Evolutionary conservation across 2,888 invertebrate species (phyloP).

Genomic region (Apamea monoglypha): DNA sequence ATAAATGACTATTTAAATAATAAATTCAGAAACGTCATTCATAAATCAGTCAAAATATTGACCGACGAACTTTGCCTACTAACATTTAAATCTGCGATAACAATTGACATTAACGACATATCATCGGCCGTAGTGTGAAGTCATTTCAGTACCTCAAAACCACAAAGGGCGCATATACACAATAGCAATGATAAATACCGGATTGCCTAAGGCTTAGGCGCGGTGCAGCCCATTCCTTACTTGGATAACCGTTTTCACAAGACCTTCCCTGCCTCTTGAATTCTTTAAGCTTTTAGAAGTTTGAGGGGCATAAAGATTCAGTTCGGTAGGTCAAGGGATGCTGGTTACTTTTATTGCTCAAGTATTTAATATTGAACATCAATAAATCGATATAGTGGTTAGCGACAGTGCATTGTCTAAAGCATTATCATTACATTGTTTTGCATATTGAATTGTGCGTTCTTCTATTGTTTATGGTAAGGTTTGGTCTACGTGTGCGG

Average conservation of each 20-base stretch:
- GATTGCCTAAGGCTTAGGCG: constrained; percentile 83
- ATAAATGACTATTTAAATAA: constrained; percentile 32
- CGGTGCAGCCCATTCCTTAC: constrained; percentile 76
- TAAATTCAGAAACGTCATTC: constrained; percentile 39
- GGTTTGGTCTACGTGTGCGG: constrained; percentile 85
- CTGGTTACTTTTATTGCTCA: constrained; percentile 82
- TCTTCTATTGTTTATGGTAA: constrained; percentile 85
- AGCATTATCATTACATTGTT: constrained; percentile 88
- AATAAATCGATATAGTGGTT: constrained; percentile 89
- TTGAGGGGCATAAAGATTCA: constrained; percentile 60
- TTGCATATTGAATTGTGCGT: constrained; percentile 89
- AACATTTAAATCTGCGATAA: constrained; percentile 68
- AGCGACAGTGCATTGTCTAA: constrained; percentile 88
- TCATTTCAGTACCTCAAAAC: constrained; percentile 76
- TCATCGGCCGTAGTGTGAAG: constrained; percentile 71
- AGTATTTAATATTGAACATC: constrained; percentile 85
- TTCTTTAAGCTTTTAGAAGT: constrained; percentile 52
- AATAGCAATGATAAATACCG: constrained; percentile 86
- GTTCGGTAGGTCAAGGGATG: constrained; percentile 72
- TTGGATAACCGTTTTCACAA: constrained; percentile 68
- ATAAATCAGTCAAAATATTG: constrained; percentile 65
- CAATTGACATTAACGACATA: constrained; percentile 76
- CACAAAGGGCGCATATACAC: constrained; percentile 81
- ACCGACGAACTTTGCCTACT: constrained; percentile 59
- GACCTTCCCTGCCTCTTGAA: constrained; percentile 69